Base-by-base conservation (phyloP, 2,113 vertebrate genomes). In the Thymallus thymallus region DNA sequence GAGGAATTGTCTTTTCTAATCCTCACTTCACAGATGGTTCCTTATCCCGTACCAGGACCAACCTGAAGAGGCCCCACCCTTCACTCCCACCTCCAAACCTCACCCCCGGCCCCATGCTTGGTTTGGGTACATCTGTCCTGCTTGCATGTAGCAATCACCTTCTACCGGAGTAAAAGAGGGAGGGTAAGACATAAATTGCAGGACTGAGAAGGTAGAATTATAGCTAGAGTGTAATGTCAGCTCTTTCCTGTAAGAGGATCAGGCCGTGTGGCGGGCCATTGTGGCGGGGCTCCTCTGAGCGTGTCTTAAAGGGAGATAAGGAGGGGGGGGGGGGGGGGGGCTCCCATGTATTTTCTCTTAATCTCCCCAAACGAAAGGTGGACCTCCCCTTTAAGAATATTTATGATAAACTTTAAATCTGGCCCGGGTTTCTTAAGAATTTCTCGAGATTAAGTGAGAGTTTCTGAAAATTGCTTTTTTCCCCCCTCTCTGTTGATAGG, bases 181-280 rank as follows among this genome's bases (percentile, higher is more conserved):
- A 10, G 41, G 41, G 14, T 18, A 18, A 16, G 3, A 51, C 82
- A 80, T 84, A 81, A 89, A 90, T 79, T 76, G 66, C 68, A 88
- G 82, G 0, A 75, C 71, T 65, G 76, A 84, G 76, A 76, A 76
- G 79, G 78, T 79, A 70, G 5, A 91, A 88, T 14, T 23, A 9
- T 4, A 63, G 24, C 87, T 77, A 85, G 65, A 91, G 70, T 70
- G 55, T 73, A 80, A 91, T 88, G 66, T 81, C 77, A 80, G 72
- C 78, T 81, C 56, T 86, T 77, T 85, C 26, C 74, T 90, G 76
- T 81, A 86, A 90, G 81, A 92, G 85, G 90, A 90, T 89, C 75
- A 77, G 24, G 56, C 32, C 55, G 5, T 58, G 80, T 69, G 41
- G 67, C 14, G n/a, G 22, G 41, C 45, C 9, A 46, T 35, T 68